Evolutionary conservation across 2,797 vertebrate genomes (phyloP).

Genomic region (Neomorphus geoffroyi): DNA sequence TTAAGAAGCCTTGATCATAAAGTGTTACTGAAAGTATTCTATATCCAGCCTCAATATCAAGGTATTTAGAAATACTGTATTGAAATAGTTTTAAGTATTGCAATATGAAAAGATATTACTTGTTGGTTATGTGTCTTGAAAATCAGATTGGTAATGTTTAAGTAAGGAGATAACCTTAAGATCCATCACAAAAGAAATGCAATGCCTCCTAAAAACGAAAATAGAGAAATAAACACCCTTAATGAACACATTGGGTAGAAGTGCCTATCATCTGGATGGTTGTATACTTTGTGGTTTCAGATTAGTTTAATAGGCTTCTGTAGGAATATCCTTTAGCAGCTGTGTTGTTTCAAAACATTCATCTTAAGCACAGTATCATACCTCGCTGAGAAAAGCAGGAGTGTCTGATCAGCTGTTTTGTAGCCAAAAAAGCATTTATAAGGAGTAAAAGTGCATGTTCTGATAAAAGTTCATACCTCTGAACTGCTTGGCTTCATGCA

Average conservation of each 20-base stretch:
- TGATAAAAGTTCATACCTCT: constrained; percentile 59
- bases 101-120: not conserved
- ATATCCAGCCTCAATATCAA: not conserved
- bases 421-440: constrained; percentile 46
- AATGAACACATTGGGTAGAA: not conserved
- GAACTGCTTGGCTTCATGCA: constrained; percentile 43
- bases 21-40: not conserved
- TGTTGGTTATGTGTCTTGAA: not conserved
- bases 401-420: constrained; percentile 30
- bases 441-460: constrained; percentile 51
- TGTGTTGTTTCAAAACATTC: not conserved
- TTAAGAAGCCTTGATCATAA: not conserved
- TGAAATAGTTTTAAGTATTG: not conserved
- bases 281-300: not conserved
- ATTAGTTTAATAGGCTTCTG: not conserved
- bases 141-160: not conserved
- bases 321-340: not conserved
- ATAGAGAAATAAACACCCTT: not conserved
- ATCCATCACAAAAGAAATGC: not conserved
- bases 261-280: not conserved
- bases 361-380: not conserved
- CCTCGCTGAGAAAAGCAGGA: not conserved
- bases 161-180: not conserved
- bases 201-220: not conserved
- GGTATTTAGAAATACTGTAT: not conserved